phyloP scores from a whole-genome alignment of 1,140 invertebrate species.

The Drosophila pallidifrons region DNA sequence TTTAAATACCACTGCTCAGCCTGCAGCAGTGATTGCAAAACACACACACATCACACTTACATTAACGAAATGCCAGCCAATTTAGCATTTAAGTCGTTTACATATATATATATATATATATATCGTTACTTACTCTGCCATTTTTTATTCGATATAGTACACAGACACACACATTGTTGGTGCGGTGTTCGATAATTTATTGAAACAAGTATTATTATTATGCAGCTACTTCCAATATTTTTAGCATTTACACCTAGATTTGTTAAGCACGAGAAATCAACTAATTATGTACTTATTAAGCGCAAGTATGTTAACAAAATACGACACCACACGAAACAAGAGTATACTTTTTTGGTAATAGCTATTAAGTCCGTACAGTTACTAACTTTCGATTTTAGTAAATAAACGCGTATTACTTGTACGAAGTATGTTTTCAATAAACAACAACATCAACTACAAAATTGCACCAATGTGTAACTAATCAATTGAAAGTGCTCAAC shows the following conservation, averaged over 20 bases:
- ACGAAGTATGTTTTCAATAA: slow-evolving; percentile 63
- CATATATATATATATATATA: not conserved
- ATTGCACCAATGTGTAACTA: not conserved
- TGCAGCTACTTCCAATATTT: slow-evolving; percentile 78
- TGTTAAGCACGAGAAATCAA: slow-evolving; percentile 55
- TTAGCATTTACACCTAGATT: slow-evolving; percentile 57
- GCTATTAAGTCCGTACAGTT: slow-evolving; percentile 68
- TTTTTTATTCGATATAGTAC: slow-evolving; percentile 50
- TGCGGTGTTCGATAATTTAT: slow-evolving; percentile 71
- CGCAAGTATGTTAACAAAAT: slow-evolving; percentile 28
- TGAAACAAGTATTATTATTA: slow-evolving; percentile 73
- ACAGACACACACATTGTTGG: not conserved
- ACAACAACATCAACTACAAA: slow-evolving; percentile 60
- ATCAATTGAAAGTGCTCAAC: slow-evolving; percentile 25
- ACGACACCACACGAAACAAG: slow-evolving; percentile 49
- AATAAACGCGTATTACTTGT: slow-evolving; percentile 37
- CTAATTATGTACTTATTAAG: slow-evolving; percentile 65
- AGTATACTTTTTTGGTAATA: slow-evolving; percentile 74
- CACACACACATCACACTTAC: slow-evolving; percentile 14
- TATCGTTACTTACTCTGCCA: slow-evolving; percentile 64
- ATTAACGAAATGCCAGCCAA: slow-evolving; percentile 61
- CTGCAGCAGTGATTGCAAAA: slow-evolving; percentile 23
- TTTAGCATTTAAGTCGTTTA: slow-evolving; percentile 71
- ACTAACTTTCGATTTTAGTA: slow-evolving; percentile 77
- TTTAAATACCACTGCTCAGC: slow-evolving; percentile 12